Conservation (phyloP, 2,113 vertebrate species). For the Choloepus hoffmanni region DNA sequence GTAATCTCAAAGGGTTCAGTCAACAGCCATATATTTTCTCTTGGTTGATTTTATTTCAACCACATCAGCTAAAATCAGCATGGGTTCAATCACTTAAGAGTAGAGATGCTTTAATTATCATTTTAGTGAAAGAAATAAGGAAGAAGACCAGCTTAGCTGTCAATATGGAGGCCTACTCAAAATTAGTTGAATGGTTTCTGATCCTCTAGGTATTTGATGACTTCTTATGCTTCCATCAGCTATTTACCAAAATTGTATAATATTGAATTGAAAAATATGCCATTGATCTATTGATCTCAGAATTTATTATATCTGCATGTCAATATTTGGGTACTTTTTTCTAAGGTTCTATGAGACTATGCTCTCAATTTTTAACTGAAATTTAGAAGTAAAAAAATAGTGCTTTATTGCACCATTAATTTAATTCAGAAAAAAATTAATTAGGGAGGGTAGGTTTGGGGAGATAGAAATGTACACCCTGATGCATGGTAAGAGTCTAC, state of each 20-base stretch:
- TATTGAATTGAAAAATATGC: background rate
- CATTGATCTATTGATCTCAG: background rate
- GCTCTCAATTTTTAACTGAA: background rate
- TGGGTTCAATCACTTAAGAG: slow-evolving; percentile 62
- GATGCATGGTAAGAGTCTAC: background rate
- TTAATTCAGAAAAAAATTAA: background rate
- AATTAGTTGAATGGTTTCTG: slow-evolving; percentile 26
- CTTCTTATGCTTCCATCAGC: background rate
- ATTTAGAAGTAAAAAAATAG: background rate
- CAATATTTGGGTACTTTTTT: background rate
- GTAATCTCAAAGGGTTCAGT: background rate
- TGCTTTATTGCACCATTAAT: background rate
- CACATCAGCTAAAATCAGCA: slow-evolving; percentile 46
- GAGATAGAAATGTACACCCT: background rate
- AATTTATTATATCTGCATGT: background rate
- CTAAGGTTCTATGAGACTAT: background rate
- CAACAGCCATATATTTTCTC: slow-evolving; percentile 65
- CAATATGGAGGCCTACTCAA: background rate
- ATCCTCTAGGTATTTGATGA: background rate
- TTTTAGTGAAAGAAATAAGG: slow-evolving; percentile 55
- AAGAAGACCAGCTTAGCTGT: slow-evolving; percentile 7
- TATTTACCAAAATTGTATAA: slow-evolving; percentile 38
- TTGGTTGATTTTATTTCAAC: slow-evolving; percentile 59
- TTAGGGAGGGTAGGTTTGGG: background rate
- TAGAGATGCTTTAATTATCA: slow-evolving; percentile 61